Base-by-base conservation (phyloP, 2,888 invertebrate genomes). In the Drosophila rubida region DNA sequence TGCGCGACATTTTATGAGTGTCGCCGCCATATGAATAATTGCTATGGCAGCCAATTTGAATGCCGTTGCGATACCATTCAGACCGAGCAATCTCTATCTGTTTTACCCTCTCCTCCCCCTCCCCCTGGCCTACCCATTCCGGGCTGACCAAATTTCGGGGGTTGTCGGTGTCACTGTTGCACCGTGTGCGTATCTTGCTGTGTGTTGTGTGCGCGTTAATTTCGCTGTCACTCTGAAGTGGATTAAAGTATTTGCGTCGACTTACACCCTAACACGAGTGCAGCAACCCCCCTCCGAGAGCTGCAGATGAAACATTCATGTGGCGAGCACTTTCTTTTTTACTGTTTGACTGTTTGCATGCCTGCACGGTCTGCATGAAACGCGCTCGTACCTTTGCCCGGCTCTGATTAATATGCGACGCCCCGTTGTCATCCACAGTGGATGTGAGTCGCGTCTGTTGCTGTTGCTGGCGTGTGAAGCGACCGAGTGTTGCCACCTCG, bases 1-100 rank as follows among this genome's bases (percentile, higher is more conserved):
- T 80, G 69, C 84, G 73, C 78, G 80, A 88, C 83, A 78, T 84
- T 84, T 84, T 88, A 86, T 84, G 88, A 84, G 84, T 78, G 84
- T 82, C 82, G 83, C 88, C 83, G 88, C 84, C 76, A 76, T 80
- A 89, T 88, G 88, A 89, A 88, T 88, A 88, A 89, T 87, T 87
- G 87, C 85, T 80, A 88, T 87, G 80, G 82, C 78, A 87, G 89
- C 88, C 87, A 89, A 89, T 87, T 87, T 80, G 83, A 88, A 85
- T 88, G 70, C 74, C 61, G 22, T 46, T 57, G 59, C 60, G 30
- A 41, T 54, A 30, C 58, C 60, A 54, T 42, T 30, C 46, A 37
- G 16, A 37, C 22, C 35, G 11, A 37, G 13, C 35, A 37, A 37
- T 37, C 13, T 37, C 13, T 30, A 6, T 27, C 27, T 27, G 0